These are phyloP conservation scores for Pyrgus malvae DNA, from an alignment of 2,888 invertebrate genomes.

Conservation along the genomic window DNA sequence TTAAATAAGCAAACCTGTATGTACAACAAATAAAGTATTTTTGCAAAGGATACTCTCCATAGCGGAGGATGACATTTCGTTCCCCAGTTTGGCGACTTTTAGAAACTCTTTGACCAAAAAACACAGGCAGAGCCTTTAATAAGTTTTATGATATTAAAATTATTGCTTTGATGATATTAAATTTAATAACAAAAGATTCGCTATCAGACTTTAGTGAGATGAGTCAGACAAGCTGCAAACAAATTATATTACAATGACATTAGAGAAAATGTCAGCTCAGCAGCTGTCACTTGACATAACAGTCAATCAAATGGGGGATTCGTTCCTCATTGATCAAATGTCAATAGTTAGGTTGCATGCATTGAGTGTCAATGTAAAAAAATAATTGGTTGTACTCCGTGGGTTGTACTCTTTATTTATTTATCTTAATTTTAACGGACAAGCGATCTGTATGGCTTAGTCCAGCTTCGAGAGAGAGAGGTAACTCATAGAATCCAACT, in stretches of 20 bases:
- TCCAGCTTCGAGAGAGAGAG: too few species aligned
- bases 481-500: too few species aligned
- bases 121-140: constrained; percentile 38
- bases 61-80: constrained; percentile 93
- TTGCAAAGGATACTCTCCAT: constrained; percentile 95
- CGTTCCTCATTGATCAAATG: background rate
- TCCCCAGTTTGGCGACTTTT: constrained; percentile 86
- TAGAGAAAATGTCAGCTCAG: background rate
- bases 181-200: too few species aligned
- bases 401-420: too few species aligned
- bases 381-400: too few species aligned
- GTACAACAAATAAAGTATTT: too few species aligned
- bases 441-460: too few species aligned
- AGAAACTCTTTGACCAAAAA: constrained; percentile 44
- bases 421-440: too few species aligned
- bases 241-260: constrained; percentile 8
- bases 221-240: constrained; percentile 32
- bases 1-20: too few species aligned
- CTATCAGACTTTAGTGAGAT: constrained; percentile 32
- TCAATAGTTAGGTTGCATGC: background rate
- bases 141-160: background rate
- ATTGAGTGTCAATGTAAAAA: background rate
- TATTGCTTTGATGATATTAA: background rate
- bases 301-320: too few species aligned
- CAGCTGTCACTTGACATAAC: too few species aligned